These are phyloP conservation scores for Pecten maximus DNA, from an alignment of 2,888 invertebrate genomes.

Conservation along the genomic window DNA sequence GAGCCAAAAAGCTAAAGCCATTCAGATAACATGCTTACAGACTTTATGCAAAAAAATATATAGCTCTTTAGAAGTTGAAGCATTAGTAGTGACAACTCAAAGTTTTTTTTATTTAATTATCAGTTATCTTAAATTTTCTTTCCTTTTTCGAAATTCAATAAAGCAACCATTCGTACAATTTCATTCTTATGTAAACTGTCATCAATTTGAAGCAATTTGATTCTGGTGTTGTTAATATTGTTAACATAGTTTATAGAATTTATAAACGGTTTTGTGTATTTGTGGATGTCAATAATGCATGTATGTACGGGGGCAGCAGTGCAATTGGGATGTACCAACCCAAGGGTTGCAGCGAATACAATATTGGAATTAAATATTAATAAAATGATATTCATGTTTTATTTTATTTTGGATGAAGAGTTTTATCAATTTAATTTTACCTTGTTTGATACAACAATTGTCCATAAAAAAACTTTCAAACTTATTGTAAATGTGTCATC, in stretches of 20 bases:
- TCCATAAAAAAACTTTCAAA: too few relatives aligned
- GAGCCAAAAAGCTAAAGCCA: too few relatives aligned
- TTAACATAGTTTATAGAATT: slow-evolving; percentile 11
- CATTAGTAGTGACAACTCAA: too few relatives aligned
- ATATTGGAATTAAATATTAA: not conserved
- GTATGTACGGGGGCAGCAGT: slow-evolving; percentile 5
- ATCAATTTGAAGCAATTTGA: not conserved
- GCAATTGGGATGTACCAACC: slow-evolving; percentile 35
- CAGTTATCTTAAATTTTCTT: too few relatives aligned
- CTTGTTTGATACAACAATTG: not conserved
- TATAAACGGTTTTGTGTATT: not conserved
- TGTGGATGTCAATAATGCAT: slow-evolving; percentile 9
- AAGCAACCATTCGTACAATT: too few relatives aligned
- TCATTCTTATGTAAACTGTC: not conserved
- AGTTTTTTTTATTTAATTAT: too few relatives aligned
- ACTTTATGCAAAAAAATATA: too few relatives aligned
- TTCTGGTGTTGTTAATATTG: not conserved
- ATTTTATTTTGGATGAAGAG: not conserved
- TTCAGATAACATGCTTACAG: too few relatives aligned
- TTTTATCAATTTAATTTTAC: not conserved
- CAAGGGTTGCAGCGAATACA: slow-evolving; percentile 26
- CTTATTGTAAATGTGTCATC: too few relatives aligned
- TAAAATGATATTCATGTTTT: not conserved
- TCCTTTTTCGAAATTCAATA: too few relatives aligned
- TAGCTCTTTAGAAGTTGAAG: too few relatives aligned